Percentiles rank a stretch among this genome's conserved stretches.
These are phyloP conservation scores for Parasteatoda tepidariorum DNA, from an alignment of 1,140 invertebrate genomes.

Conservation along the genomic window DNA sequence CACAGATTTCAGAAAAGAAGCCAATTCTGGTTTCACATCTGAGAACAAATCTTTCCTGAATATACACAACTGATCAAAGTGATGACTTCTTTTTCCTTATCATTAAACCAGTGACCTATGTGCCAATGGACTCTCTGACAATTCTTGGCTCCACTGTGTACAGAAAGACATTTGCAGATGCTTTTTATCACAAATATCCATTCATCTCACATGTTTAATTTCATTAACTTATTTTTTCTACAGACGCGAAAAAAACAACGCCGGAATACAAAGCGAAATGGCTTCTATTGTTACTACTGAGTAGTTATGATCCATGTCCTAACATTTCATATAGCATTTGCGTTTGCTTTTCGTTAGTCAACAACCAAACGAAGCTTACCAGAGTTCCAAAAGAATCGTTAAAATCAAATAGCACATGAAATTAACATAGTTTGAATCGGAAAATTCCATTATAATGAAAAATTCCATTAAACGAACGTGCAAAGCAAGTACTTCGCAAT, in stretches of 20 bases:
- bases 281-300: too few relatives aligned
- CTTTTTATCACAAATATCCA: constrained; percentile 33
- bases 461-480: too few relatives aligned
- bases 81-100: constrained; percentile 25
- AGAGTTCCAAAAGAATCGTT: too few relatives aligned
- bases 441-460: too few relatives aligned
- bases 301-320: neutral
- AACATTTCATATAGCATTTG: neutral
- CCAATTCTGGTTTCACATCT: constrained; percentile 46
- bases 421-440: neutral
- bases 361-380: too few relatives aligned
- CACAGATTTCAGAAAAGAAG: constrained; percentile 48
- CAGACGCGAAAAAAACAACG: constrained; percentile 10
- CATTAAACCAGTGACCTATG: constrained; percentile 27
- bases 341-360: constrained; percentile 24
- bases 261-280: too few relatives aligned
- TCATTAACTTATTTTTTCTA: constrained; percentile 54
- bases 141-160: constrained; percentile 37
- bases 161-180: constrained; percentile 11
- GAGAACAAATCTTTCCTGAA: constrained; percentile 45
- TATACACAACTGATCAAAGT: constrained; percentile 54
- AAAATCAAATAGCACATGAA: neutral
- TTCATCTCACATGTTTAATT: constrained; percentile 37
- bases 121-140: constrained; percentile 22
- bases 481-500: too few relatives aligned